Evolutionary conservation across 2,113 vertebrate species (phyloP).

Genomic region (Sakesphorus luctuosus): DNA sequence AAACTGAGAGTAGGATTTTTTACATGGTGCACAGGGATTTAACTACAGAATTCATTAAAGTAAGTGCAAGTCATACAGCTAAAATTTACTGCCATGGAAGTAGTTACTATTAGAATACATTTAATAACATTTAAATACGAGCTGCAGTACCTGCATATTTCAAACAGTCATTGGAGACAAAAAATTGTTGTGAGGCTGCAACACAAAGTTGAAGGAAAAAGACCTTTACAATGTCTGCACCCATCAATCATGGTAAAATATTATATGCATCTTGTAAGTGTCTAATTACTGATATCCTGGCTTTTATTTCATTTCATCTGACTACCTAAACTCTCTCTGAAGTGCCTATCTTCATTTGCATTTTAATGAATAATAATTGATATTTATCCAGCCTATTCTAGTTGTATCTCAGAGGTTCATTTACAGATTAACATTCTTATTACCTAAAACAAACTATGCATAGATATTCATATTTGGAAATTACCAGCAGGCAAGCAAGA

Average conservation of each 20-base stretch:
- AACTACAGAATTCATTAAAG: conserved; percentile 4
- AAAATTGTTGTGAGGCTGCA: background rate
- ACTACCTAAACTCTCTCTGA: background rate
- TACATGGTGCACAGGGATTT: background rate
- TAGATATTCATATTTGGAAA: background rate
- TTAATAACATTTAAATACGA: conserved; percentile 21
- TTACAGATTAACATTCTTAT: conserved; percentile 40
- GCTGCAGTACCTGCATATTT: background rate
- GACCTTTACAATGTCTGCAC: background rate
- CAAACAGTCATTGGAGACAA: background rate
- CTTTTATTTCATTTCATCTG: conserved; percentile 8
- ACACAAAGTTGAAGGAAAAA: background rate
- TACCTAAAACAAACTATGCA: conserved; percentile 27
- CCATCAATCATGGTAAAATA: background rate
- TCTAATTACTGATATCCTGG: background rate
- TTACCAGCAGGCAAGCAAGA: background rate
- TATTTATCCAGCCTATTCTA: conserved; percentile 17
- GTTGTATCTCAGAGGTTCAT: conserved; percentile 11
- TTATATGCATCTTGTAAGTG: background rate
- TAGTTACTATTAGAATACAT: background rate
- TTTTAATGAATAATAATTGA: conserved; percentile 60
- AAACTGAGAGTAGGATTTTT: background rate
- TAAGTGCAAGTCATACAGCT: background rate
- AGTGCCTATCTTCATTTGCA: background rate
- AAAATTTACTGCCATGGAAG: background rate